These are phyloP conservation scores for Drosophila kuntzei DNA, from an alignment of 2,888 invertebrate species.

Conservation along the genomic window DNA sequence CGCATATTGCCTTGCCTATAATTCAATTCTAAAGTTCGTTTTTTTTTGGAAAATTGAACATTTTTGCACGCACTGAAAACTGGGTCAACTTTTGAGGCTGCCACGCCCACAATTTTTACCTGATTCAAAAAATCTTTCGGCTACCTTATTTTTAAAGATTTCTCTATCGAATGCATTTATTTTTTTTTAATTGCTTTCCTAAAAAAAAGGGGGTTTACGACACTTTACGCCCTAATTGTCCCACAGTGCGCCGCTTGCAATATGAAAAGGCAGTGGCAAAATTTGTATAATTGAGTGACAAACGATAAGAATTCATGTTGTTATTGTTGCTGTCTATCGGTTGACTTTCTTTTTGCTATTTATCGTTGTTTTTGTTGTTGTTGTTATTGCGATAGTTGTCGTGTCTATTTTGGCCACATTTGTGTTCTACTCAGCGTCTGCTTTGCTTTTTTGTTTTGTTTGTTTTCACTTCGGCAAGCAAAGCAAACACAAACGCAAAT, in stretches of 20 bases:
- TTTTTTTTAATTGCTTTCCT: too few relatives aligned
- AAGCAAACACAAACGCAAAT: conserved; percentile 35
- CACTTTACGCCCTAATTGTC: too few relatives aligned
- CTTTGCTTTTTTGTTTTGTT: conserved; percentile 52
- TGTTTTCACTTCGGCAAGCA: conserved; percentile 46
- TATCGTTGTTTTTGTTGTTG: conserved; percentile 2
- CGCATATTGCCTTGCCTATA: too few relatives aligned
- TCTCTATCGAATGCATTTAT: too few relatives aligned
- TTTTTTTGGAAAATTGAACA: too few relatives aligned
- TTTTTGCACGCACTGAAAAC: too few relatives aligned
- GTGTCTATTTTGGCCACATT: conserved; percentile 56
- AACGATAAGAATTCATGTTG: conserved; percentile 64
- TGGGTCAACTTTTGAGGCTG: too few relatives aligned
- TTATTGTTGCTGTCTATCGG: conserved; percentile 24
- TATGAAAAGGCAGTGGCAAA: conserved; percentile 50
- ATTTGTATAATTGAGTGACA: conserved; percentile 74
- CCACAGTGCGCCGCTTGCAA: conserved; percentile 47
- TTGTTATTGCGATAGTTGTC: conserved; percentile 20
- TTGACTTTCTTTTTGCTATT: conserved; percentile 53
- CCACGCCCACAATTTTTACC: too few relatives aligned
- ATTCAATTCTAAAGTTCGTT: too few relatives aligned
- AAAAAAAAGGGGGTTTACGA: too few relatives aligned
- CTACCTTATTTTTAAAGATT: too few relatives aligned
- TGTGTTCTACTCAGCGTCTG: conserved; percentile 41
- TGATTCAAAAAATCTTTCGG: too few relatives aligned